Conservation (phyloP, 2,888 invertebrate genomes). For the Temnothorax ravouxi region DNA sequence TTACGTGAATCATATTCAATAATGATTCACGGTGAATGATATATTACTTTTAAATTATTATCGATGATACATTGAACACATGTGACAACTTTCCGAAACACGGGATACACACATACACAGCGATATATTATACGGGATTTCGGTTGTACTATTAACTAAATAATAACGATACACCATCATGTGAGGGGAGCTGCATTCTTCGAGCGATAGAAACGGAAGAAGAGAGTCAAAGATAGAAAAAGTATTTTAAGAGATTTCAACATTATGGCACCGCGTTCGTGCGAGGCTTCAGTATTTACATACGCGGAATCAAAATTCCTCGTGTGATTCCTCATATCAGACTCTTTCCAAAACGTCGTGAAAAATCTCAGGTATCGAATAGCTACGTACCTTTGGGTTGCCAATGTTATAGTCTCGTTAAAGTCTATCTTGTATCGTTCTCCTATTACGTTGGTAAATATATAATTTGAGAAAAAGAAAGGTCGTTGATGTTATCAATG, state of each 20-base stretch:
- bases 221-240: slow-evolving; percentile 57
- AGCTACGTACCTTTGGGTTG: slow-evolving; percentile 61
- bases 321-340: slow-evolving; percentile 81
- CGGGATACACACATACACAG: background rate
- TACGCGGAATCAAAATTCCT: slow-evolving; percentile 67
- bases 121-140: slow-evolving; percentile 13
- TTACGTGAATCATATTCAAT: background rate
- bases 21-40: slow-evolving; percentile 17
- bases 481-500: slow-evolving; percentile 15
- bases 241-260: slow-evolving; percentile 74
- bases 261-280: slow-evolving; percentile 72
- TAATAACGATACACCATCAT: background rate
- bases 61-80: background rate
- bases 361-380: slow-evolving; percentile 68
- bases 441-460: slow-evolving; percentile 25
- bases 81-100: background rate
- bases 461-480: slow-evolving; percentile 15
- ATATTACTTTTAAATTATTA: slow-evolving; percentile 39
- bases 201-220: slow-evolving; percentile 64
- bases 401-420: slow-evolving; percentile 65
- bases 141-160: slow-evolving; percentile 33
- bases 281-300: slow-evolving; percentile 74
- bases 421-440: slow-evolving; percentile 65
- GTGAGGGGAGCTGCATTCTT: slow-evolving; percentile 57
- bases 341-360: slow-evolving; percentile 62